Conservation (phyloP, 1,140 invertebrate genomes). For the Ostrea edulis region DNA sequence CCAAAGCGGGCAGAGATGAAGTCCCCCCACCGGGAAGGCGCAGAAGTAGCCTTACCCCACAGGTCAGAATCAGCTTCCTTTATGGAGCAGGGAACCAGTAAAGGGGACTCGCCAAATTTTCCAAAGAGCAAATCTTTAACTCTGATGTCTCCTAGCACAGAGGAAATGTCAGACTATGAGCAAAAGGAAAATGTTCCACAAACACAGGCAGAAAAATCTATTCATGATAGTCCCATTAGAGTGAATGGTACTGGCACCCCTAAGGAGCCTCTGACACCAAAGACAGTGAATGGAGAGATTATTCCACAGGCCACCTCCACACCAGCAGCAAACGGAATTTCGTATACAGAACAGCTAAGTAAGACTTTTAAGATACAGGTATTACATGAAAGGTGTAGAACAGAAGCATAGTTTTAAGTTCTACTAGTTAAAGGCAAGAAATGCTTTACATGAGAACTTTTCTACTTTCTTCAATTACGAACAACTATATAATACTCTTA, state of each 20-base stretch:
- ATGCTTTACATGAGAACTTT: no score
- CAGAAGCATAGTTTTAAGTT: no score
- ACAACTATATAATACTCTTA: no score
- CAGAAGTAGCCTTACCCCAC: slow-evolving; percentile 51
- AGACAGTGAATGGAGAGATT: slow-evolving; percentile 56
- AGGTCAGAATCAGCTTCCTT: slow-evolving; percentile 15
- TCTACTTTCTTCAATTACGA: no score
- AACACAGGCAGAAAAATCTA: slow-evolving; percentile 26
- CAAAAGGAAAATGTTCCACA: slow-evolving; percentile 57
- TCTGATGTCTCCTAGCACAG: slow-evolving; percentile 15
- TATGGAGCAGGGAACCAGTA: slow-evolving; percentile 29
- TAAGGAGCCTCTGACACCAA: slow-evolving; percentile 63
- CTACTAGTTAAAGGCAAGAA: no score
- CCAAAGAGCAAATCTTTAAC: slow-evolving; percentile 33
- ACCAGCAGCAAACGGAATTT: slow-evolving; percentile 64
- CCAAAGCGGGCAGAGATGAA: slow-evolving; percentile 63
- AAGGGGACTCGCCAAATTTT: slow-evolving; percentile 15
- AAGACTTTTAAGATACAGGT: background rate
- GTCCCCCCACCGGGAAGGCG: slow-evolving; percentile 52
- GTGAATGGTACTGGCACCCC: slow-evolving; percentile 49
- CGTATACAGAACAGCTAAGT: slow-evolving; percentile 57
- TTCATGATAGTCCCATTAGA: slow-evolving; percentile 57
- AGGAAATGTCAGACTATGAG: slow-evolving; percentile 47
- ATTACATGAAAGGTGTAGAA: no score
- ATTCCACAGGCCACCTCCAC: slow-evolving; percentile 68